Evolutionary conservation across 2,797 vertebrate genomes (phyloP).

Genomic region (Poeciliopsis infans): DNA sequence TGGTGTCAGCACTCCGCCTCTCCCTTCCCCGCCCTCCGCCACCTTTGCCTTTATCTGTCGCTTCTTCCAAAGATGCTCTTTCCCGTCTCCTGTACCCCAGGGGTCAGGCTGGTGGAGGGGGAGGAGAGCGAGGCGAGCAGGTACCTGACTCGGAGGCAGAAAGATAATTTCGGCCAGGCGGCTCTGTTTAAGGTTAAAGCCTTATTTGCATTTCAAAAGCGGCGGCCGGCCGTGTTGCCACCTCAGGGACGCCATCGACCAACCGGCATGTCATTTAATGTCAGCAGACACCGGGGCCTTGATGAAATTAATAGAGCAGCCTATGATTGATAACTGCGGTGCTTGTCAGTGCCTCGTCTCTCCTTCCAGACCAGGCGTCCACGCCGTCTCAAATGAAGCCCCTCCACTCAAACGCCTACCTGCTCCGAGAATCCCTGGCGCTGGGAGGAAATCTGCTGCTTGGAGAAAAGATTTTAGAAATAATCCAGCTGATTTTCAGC

Average conservation of each 20-base stretch:
- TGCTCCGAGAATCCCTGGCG: conserved; percentile 22
- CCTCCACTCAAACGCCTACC: conserved; percentile 4
- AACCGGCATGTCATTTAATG: conserved; percentile 82
- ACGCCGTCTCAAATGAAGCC: conserved; percentile 12
- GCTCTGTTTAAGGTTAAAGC: conserved; percentile 85
- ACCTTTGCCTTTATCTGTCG: conserved; percentile 75
- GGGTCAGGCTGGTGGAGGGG: conserved; percentile 60
- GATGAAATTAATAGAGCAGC: conserved; percentile 85
- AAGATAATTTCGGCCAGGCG: conserved; percentile 70
- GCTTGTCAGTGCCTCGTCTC: conserved; percentile 58
- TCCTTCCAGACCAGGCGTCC: conserved; percentile 38
- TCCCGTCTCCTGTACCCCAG: conserved; percentile 64
- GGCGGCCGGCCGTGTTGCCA: conserved; percentile 59
- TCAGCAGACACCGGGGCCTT: conserved; percentile 78
- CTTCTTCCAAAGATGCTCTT: conserved; percentile 76
- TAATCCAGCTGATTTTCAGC: conserved; percentile 26
- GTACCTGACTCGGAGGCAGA: conserved; percentile 74
- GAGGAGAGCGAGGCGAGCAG: conserved; percentile 26
- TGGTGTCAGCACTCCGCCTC: conserved; percentile 64
- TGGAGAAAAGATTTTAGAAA: background rate
- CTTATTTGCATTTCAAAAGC: conserved; percentile 88
- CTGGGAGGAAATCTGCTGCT: conserved; percentile 12
- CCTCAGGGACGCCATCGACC: conserved; percentile 74
- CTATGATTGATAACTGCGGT: conserved; percentile 81
- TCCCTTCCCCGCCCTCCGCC: conserved; percentile 38